A percentile compares a stretch with the other conserved stretches of the same genome.
phyloP scores from a whole-genome alignment of 2,888 invertebrate species.

The Keiferia lycopersicella region DNA sequence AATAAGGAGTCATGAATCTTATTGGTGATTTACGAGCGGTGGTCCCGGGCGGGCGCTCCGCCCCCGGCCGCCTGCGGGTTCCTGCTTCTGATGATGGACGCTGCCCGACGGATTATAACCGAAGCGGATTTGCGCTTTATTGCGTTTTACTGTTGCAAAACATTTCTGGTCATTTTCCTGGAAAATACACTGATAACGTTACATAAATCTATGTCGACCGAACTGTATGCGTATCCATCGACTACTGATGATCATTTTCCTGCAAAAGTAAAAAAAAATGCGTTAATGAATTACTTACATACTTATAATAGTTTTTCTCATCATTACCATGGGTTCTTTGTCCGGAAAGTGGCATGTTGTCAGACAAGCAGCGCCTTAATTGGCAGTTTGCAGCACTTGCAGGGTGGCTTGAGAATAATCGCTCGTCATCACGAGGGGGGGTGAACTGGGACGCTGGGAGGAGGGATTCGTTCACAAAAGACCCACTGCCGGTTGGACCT shows the following conservation, averaged over 20 bases:
- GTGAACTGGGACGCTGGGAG: not conserved
- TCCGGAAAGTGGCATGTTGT: slow-evolving; percentile 20
- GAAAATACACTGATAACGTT: not conserved
- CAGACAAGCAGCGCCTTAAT: slow-evolving; percentile 23
- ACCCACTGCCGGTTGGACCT: no score
- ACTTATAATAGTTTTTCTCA: not conserved
- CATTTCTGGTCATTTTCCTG: no score
- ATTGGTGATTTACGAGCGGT: slow-evolving; percentile 58
- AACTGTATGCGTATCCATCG: not conserved
- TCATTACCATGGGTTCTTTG: slow-evolving; percentile 4
- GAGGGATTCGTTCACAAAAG: not conserved
- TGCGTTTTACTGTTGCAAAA: not conserved
- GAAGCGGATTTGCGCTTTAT: slow-evolving; percentile 27
- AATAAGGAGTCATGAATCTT: slow-evolving; percentile 59
- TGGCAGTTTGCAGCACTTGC: slow-evolving; percentile 25
- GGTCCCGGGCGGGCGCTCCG: slow-evolving; percentile 30
- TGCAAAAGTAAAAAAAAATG: not conserved
- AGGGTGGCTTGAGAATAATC: slow-evolving; percentile 29
- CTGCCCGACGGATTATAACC: slow-evolving; percentile 31
- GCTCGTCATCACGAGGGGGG: slow-evolving; percentile 32
- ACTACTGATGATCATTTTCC: not conserved
- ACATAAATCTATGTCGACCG: no score
- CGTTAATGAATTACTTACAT: not conserved
- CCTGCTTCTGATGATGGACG: slow-evolving; percentile 36
- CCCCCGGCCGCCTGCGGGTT: slow-evolving; percentile 23